Percentiles rank a stretch among this genome's conserved stretches.
Conservation (phyloP, 1,140 invertebrate genomes). For the Drosophila bifasciata region DNA sequence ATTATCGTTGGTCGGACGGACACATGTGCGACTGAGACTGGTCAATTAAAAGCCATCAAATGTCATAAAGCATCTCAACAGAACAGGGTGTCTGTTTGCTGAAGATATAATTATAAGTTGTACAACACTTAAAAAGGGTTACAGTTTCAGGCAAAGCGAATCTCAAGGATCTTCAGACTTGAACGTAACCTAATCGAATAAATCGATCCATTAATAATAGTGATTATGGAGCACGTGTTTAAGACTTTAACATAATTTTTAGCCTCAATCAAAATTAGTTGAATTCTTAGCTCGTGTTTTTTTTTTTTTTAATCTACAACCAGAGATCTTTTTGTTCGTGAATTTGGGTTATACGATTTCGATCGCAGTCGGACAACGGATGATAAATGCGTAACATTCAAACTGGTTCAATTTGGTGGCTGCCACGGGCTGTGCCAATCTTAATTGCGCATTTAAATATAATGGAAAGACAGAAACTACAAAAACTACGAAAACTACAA, state of each 20-base stretch:
- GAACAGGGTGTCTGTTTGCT: slow-evolving; percentile 26
- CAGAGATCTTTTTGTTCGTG: slow-evolving; percentile 25
- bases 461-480: slow-evolving; percentile 61
- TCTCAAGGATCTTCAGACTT: no score
- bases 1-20: slow-evolving; percentile 46
- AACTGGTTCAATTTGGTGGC: slow-evolving; percentile 78
- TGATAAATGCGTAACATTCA: slow-evolving; percentile 79
- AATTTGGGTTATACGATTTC: slow-evolving; percentile 44
- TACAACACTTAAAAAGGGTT: no score
- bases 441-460: slow-evolving; percentile 82
- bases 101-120: no score
- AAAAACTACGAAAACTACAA: slow-evolving; percentile 38
- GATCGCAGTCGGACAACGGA: slow-evolving; percentile 38
- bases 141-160: no score
- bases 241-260: slow-evolving; percentile 33
- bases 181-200: no score
- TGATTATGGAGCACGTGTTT: slow-evolving; percentile 41
- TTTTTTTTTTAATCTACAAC: slow-evolving; percentile 20
- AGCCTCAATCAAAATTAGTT: slow-evolving; percentile 18
- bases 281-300: slow-evolving; percentile 29
- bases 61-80: slow-evolving; percentile 38
- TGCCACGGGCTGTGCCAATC: slow-evolving; percentile 69
- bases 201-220: slow-evolving; percentile 33
- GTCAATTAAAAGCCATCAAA: slow-evolving; percentile 54
- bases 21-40: slow-evolving; percentile 50